Evolutionary conservation across 2,797 vertebrate genomes (phyloP).

Genomic region (Anguilla obscura): DNA sequence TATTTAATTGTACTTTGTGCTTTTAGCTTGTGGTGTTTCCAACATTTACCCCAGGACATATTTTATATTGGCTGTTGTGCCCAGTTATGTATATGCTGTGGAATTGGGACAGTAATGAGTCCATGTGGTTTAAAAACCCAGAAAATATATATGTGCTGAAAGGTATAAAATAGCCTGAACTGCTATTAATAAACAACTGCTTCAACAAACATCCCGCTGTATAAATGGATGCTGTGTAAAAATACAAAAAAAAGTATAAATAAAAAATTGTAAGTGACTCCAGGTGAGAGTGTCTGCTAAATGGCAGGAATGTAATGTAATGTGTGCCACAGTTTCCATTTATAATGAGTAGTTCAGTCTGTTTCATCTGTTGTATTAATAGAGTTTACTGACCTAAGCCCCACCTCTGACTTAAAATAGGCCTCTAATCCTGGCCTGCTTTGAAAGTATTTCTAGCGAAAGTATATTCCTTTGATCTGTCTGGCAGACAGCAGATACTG

Average conservation of each 20-base stretch:
- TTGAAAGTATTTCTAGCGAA: slow-evolving; percentile 33
- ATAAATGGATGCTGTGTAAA: not conserved
- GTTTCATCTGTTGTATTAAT: slow-evolving; percentile 48
- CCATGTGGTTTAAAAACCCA: not conserved
- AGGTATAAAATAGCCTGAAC: not conserved
- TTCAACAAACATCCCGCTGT: not conserved
- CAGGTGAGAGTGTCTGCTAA: not conserved
- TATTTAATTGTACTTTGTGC: not conserved
- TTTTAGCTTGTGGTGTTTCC: not conserved
- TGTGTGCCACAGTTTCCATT: not conserved
- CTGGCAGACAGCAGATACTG: slow-evolving; percentile 7
- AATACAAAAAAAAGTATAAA: not conserved
- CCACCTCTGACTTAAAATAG: slow-evolving; percentile 58
- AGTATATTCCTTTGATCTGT: slow-evolving; percentile 35
- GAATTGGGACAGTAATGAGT: not conserved
- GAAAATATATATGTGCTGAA: not conserved
- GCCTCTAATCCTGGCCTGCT: slow-evolving; percentile 56
- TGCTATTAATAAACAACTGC: too few species aligned
- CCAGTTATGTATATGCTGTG: not conserved
- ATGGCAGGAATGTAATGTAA: not conserved
- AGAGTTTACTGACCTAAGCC: slow-evolving; percentile 33
- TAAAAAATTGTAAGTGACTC: too few species aligned
- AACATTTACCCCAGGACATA: not conserved
- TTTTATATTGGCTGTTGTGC: not conserved
- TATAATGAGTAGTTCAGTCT: slow-evolving; percentile 32